These are phyloP conservation scores for Lomographa bimaculata DNA, from an alignment of 2,888 invertebrate genomes.

Conservation along the genomic window DNA sequence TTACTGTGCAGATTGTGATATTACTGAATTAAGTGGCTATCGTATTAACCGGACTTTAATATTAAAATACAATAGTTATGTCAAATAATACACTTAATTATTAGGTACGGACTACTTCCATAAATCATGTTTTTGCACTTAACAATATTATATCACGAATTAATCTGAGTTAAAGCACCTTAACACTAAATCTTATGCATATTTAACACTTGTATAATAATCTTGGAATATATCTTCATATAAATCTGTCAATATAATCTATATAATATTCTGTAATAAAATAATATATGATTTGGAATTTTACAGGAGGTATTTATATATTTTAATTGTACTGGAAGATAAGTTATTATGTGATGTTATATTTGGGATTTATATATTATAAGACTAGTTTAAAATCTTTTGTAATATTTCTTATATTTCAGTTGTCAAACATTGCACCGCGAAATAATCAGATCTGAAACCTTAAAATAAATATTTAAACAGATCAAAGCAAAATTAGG, in stretches of 20 bases:
- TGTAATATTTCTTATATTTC: slow-evolving; percentile 29
- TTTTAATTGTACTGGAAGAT: slow-evolving; percentile 65
- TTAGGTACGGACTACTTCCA: slow-evolving; percentile 14
- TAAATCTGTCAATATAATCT: slow-evolving; percentile 58
- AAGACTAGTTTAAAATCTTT: slow-evolving; percentile 24
- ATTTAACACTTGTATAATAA: slow-evolving; percentile 57
- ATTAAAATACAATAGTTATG: too few relatives aligned
- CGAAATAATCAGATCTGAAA: slow-evolving; percentile 67
- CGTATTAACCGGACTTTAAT: too few relatives aligned
- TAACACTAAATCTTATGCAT: slow-evolving; percentile 58
- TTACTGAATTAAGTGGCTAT: too few relatives aligned
- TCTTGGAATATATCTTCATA: slow-evolving; percentile 57
- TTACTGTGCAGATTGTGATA: too few relatives aligned
- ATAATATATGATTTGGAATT: slow-evolving; percentile 71
- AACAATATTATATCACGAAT: slow-evolving; percentile 69
- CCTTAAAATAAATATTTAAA: slow-evolving; percentile 58
- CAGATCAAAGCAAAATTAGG: slow-evolving; percentile 82
- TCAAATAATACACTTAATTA: slow-evolving; percentile 34
- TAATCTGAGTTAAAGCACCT: slow-evolving; percentile 77
- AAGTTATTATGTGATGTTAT: slow-evolving; percentile 57
- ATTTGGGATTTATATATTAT: slow-evolving; percentile 28
- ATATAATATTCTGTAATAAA: slow-evolving; percentile 57
- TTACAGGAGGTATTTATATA: slow-evolving; percentile 72
- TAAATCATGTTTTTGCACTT: slow-evolving; percentile 43
- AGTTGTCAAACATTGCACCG: slow-evolving; percentile 50